A percentile compares a stretch with the other conserved stretches of the same genome.
Conservation (phyloP, 2,113 vertebrate species). For the Urocynchramus pylzowi region DNA sequence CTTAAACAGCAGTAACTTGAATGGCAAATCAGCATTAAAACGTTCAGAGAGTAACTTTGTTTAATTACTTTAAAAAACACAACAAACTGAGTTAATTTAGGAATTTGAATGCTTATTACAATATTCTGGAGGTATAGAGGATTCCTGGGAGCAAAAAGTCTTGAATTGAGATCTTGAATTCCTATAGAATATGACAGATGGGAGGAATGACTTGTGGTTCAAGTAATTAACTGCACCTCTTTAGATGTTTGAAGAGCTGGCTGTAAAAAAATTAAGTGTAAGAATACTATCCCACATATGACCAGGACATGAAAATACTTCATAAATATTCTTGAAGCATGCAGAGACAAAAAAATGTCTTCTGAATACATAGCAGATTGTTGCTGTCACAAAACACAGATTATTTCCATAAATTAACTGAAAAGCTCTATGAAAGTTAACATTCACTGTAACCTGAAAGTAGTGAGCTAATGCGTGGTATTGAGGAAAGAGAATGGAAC, state of each 20-base stretch:
- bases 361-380: not conserved
- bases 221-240: not conserved
- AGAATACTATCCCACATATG: not conserved
- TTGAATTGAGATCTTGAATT: not conserved
- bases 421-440: not conserved
- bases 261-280: not conserved
- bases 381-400: not conserved
- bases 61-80: not conserved
- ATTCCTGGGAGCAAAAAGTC: not conserved
- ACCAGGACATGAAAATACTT: not conserved
- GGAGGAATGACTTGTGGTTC: not conserved
- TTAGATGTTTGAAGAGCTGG: not conserved
- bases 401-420: not conserved
- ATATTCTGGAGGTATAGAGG: not conserved
- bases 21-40: not conserved
- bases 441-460: not conserved
- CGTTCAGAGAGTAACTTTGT: not conserved
- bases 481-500: not conserved
- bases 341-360: not conserved
- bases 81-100: not conserved
- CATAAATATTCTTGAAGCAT: not conserved
- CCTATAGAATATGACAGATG: not conserved
- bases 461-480: not conserved
- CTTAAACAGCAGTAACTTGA: not conserved
- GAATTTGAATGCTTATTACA: not conserved